phyloP scores from a whole-genome alignment of 2,113 vertebrate genomes.

The Boulengeromyrus knoepffleri region DNA sequence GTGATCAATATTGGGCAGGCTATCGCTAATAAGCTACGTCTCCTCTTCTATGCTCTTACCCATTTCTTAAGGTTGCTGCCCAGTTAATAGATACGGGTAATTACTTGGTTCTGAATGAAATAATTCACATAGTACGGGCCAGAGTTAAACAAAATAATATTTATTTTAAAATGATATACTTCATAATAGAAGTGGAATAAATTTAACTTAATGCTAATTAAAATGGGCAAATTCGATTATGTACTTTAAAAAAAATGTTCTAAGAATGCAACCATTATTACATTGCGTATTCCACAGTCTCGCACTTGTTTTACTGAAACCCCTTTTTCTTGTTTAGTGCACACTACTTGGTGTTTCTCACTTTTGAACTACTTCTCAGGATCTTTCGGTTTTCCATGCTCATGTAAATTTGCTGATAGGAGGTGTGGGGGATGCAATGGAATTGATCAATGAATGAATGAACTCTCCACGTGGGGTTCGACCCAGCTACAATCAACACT shows the following conservation, averaged over 20 bases:
- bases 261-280: neutral
- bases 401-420: conserved; percentile 29
- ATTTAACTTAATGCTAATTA: neutral
- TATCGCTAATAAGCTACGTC: conserved; percentile 1
- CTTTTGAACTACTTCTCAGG: conserved; percentile 8
- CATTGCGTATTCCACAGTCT: neutral
- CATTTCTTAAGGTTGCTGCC: neutral
- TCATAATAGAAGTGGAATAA: neutral
- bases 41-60: neutral
- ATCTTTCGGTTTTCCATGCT: conserved; percentile 25
- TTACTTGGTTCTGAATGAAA: neutral
- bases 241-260: neutral
- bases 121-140: neutral
- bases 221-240: neutral
- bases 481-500: conserved; percentile 57
- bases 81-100: neutral
- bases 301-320: neutral
- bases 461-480: conserved; percentile 72
- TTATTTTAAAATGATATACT: neutral
- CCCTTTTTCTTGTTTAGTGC: neutral
- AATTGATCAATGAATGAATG: conserved; percentile 67
- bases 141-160: neutral
- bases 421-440: conserved; percentile 32
- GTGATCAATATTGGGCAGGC: conserved; percentile 14
- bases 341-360: neutral